Percentiles rank a stretch among this genome's conserved stretches.
These are phyloP conservation scores for Chelidonichthys spinosus DNA, from an alignment of 2,797 vertebrate species.

Conservation along the genomic window DNA sequence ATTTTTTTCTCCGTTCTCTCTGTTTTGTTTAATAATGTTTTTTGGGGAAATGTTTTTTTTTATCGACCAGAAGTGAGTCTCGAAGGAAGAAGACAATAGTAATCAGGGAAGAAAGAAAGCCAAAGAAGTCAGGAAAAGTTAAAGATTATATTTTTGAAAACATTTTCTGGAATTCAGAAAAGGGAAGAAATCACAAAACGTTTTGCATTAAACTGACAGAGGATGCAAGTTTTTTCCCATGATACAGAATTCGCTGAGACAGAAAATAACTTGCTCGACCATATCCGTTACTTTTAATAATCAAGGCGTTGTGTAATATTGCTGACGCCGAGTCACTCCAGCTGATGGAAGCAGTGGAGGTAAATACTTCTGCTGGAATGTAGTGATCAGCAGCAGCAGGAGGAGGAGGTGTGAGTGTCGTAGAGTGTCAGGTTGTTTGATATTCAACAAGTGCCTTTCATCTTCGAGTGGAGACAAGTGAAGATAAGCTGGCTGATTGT, in stretches of 20 bases:
- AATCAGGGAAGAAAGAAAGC: no score
- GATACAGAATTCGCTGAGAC: neutral
- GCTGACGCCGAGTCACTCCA: neutral
- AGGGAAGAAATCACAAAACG: neutral
- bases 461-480: conserved; percentile 26
- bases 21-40: neutral
- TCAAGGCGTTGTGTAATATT: neutral
- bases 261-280: neutral
- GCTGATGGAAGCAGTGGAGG: neutral
- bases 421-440: conserved; percentile 26
- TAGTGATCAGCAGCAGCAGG: neutral
- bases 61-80: neutral
- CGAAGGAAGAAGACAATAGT: neutral
- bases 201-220: neutral
- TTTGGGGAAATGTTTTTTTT: neutral
- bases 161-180: neutral
- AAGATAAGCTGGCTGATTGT: conserved; percentile 19
- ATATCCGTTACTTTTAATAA: neutral
- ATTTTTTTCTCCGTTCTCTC: neutral
- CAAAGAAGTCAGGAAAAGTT: neutral
- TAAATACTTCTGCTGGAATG: neutral
- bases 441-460: conserved; percentile 39
- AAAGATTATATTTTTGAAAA: neutral
- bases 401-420: conserved; percentile 11
- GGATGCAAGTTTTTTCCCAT: no score